Evolutionary conservation across 2,113 vertebrate genomes (phyloP).

Genomic region (Paracyprichromis sp.): DNA sequence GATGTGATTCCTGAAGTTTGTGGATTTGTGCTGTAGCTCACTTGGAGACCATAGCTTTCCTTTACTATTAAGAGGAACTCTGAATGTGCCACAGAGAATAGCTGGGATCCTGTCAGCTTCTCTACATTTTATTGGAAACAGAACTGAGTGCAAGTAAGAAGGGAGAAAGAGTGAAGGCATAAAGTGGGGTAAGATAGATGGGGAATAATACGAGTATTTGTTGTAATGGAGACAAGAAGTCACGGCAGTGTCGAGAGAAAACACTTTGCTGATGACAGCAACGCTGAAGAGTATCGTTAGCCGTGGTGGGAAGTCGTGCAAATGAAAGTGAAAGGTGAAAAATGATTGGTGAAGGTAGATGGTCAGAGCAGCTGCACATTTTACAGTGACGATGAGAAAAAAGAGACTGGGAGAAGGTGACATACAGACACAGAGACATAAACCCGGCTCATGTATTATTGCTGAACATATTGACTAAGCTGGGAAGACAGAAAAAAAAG

Average conservation of each 20-base stretch:
- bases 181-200: not conserved
- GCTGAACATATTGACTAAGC: constrained; percentile 51
- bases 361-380: constrained; percentile 1
- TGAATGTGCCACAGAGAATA: not conserved
- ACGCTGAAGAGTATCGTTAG: constrained; percentile 22
- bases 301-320: not conserved
- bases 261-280: constrained; percentile 15
- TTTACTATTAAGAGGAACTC: not conserved
- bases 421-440: not conserved
- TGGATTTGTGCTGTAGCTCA: not conserved
- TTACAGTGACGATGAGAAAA: not conserved
- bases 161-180: not conserved
- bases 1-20: constrained; percentile 13
- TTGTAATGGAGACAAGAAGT: constrained; percentile 10
- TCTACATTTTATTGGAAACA: constrained; percentile 2
- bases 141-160: not conserved
- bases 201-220: constrained; percentile 15
- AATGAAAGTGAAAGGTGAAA: not conserved
- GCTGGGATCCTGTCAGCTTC: not conserved
- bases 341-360: not conserved
- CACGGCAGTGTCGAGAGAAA: constrained; percentile 11
- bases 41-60: not conserved
- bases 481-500: not conserved
- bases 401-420: not conserved
- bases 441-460: constrained; percentile 50